Evolutionary conservation across 2,888 invertebrate genomes (phyloP).

Genomic region (Cyaniris semiargus): DNA sequence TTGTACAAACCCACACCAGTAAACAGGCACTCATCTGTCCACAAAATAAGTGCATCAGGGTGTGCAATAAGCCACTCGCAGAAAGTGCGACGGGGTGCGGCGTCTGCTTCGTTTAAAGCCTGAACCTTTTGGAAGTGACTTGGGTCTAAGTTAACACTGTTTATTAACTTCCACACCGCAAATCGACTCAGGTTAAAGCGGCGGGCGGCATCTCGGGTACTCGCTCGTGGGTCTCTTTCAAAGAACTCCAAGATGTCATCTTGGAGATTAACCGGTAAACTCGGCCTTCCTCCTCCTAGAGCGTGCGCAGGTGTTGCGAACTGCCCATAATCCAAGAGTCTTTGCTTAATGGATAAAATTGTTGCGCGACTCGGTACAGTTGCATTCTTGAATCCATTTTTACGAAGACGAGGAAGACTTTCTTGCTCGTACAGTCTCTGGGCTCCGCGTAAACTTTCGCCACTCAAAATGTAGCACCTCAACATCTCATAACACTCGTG

Average conservation of each 20-base stretch:
- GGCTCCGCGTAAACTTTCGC: not conserved
- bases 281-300: not conserved
- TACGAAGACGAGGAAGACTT: not conserved
- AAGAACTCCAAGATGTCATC: constrained; percentile 23
- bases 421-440: not conserved
- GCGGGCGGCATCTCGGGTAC: constrained; percentile 11
- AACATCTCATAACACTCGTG: not conserved
- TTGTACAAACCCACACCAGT: constrained; percentile 22
- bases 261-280: not conserved
- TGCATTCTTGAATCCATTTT: not conserved
- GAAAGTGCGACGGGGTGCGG: too few relatives aligned
- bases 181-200: not conserved
- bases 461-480: not conserved
- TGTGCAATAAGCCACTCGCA: not conserved
- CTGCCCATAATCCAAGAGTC: not conserved
- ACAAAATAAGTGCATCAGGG: constrained; percentile 12
- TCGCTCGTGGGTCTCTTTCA: constrained; percentile 11
- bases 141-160: too few relatives aligned
- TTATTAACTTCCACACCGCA: not conserved
- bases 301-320: not conserved
- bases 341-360: not conserved
- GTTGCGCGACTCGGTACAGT: too few relatives aligned
- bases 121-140: too few relatives aligned
- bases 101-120: too few relatives aligned
- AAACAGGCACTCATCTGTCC: constrained; percentile 16